A percentile compares a stretch with the other conserved stretches of the same genome.
phyloP scores from a whole-genome alignment of 2,888 invertebrate species.

The Pseudococcus viburni region DNA sequence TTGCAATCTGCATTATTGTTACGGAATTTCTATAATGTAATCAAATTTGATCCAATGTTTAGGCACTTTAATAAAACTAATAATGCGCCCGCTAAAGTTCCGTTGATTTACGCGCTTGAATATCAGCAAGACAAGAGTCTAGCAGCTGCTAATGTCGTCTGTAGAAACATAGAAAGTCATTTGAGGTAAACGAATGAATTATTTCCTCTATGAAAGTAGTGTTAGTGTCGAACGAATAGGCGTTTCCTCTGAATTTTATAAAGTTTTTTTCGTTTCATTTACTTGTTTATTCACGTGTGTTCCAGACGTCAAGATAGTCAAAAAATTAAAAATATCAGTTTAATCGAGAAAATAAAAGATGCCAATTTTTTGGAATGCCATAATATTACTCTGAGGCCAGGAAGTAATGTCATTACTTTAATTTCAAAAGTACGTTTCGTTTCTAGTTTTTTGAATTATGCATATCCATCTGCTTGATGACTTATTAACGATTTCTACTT shows the following conservation, averaged over 20 bases:
- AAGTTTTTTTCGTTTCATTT: slow-evolving; percentile 5
- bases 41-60: not conserved
- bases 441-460: not conserved
- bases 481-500: no score
- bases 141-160: slow-evolving; percentile 82
- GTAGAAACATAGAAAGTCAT: slow-evolving; percentile 75
- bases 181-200: slow-evolving; percentile 70
- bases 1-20: no score
- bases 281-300: slow-evolving; percentile 49
- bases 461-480: slow-evolving; percentile 69
- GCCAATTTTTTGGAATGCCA: slow-evolving; percentile 74
- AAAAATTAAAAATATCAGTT: slow-evolving; percentile 76
- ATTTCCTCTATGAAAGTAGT: not conserved
- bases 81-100: slow-evolving; percentile 52
- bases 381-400: slow-evolving; percentile 72
- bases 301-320: slow-evolving; percentile 72
- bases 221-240: not conserved
- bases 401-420: slow-evolving; percentile 72
- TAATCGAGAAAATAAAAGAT: slow-evolving; percentile 78
- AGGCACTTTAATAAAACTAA: slow-evolving; percentile 48
- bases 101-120: slow-evolving; percentile 80
- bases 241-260: no score
- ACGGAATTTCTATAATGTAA: not conserved
- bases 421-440: slow-evolving; percentile 71
- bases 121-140: slow-evolving; percentile 87